Evolutionary conservation across 2,113 vertebrate genomes (phyloP).

Genomic region (Mellivora capensis): DNA sequence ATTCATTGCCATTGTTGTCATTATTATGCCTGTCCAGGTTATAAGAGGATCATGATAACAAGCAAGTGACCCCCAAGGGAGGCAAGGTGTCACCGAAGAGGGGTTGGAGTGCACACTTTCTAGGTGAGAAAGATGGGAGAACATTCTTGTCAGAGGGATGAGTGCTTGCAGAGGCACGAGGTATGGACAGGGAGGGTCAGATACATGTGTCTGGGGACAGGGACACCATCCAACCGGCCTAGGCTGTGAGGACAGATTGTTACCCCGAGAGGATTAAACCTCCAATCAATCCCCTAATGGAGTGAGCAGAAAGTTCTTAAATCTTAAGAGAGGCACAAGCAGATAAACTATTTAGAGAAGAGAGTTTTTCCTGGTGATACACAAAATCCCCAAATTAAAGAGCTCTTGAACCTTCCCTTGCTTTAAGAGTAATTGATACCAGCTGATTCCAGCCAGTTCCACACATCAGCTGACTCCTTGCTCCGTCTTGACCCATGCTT

Average conservation of each 20-base stretch:
- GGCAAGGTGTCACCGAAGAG: neutral
- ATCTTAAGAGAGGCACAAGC: neutral
- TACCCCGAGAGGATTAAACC: too few species aligned
- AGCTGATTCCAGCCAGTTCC: neutral
- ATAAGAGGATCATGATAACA: too few species aligned
- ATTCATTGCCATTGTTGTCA: neutral
- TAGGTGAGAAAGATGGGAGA: neutral
- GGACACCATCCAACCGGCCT: rapidly evolving
- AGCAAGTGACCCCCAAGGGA: neutral
- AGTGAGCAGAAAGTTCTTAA: neutral
- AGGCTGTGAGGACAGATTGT: neutral
- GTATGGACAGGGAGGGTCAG: rapidly evolving
- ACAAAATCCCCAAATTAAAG: neutral
- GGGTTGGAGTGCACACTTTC: neutral
- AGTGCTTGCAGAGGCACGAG: neutral
- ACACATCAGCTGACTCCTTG: neutral
- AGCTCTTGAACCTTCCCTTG: neutral
- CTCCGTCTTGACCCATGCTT: neutral
- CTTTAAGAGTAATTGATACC: neutral
- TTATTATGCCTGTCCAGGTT: too few species aligned
- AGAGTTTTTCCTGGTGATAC: neutral
- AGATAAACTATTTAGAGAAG: neutral
- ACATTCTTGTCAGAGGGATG: neutral
- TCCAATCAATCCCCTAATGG: neutral
- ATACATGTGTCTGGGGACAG: rapidly evolving